A percentile compares a stretch with the other conserved stretches of the same genome.
Evolutionary conservation across 2,888 invertebrate genomes (phyloP).

Genomic region (Incurvaria masculella): DNA sequence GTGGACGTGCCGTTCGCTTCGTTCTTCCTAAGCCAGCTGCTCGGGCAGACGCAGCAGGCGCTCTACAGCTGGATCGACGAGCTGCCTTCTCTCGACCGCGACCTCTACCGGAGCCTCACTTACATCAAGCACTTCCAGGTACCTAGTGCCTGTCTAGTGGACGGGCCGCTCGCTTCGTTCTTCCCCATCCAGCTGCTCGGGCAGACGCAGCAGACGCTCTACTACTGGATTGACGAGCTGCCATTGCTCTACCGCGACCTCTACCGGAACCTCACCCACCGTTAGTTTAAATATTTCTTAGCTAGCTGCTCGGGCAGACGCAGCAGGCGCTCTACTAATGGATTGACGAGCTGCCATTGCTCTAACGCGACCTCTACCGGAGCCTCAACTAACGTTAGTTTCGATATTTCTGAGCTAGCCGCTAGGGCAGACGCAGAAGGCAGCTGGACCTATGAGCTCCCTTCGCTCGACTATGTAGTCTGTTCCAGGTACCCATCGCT

Average conservation of each 20-base stretch:
- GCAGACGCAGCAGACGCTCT: slow-evolving; percentile 87
- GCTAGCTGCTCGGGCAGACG: slow-evolving; percentile 91
- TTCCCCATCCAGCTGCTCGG: slow-evolving; percentile 95
- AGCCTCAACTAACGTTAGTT: slow-evolving; percentile 84
- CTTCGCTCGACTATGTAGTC: too few relatives aligned
- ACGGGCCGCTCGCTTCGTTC: slow-evolving; percentile 98
- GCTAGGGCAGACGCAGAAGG: slow-evolving; percentile 77
- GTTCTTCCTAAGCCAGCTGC: slow-evolving; percentile 94
- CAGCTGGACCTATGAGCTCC: too few relatives aligned
- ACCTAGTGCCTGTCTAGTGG: slow-evolving; percentile 52
- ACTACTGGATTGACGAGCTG: slow-evolving; percentile 97
- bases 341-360: slow-evolving; percentile 95
- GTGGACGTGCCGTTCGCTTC: slow-evolving; percentile 99
- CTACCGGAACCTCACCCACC: slow-evolving; percentile 93
- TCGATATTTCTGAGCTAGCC: slow-evolving; percentile 89
- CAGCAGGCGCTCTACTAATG: slow-evolving; percentile 94
- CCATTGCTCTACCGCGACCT: slow-evolving; percentile 95
- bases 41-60: slow-evolving; percentile 90
- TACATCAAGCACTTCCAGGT: slow-evolving; percentile 90
- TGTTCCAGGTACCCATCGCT: too few relatives aligned
- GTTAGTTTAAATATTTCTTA: slow-evolving; percentile 97
- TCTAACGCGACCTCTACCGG: slow-evolving; percentile 94
- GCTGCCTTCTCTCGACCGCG: slow-evolving; percentile 92
- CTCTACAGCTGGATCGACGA: slow-evolving; percentile 98
- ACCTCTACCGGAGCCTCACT: slow-evolving; percentile 92